Evolutionary conservation across 2,113 vertebrate genomes (phyloP), one percentile per base, ranked within the genome.

Genomic region (Prionailurus viverrinus): DNA sequence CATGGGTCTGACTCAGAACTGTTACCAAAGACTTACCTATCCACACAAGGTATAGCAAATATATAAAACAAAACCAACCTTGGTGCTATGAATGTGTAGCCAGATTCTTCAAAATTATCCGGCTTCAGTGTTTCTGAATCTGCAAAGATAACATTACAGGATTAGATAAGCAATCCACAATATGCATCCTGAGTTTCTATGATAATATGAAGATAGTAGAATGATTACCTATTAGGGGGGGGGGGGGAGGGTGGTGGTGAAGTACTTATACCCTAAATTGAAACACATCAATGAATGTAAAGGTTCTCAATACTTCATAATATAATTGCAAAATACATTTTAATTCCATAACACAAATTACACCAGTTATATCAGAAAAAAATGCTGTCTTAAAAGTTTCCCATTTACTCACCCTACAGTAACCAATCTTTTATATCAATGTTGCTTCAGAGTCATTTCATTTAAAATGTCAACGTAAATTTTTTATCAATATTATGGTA

Each of bases 31-130:
- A 27, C 21, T 19, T 68, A 31, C 9, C 14, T 14, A 94, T 68
- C 3, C 51, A 69, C 36, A 33, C 3, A 45, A 91, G 5, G 15
- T 55, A 45, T 66, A 45, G 66, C 84, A 92, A 63, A 79, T 80
- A 36, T 11, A 51, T 2, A 73, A 78, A 76, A 71, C 4, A 71
- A 82, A 94, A 99, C 99, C 95, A 98, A 99, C 99, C 99, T 99
- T 81, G 99, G 99, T 95, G 99, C 99, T 97, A 99, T 98, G 98
- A 99, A 99, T 0, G 99, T 99, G 95, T 99, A 99, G 63, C 99
- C 99, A 97, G 98, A 97, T 97, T 99, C 99, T 95, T 99, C 99
- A 98, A 99, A 99, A 96, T 97, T 92, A 27, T 99, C 99, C 36
- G 92, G 95, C 97, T 99, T 99, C 98, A 99, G 97, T 16, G 99